phyloP scores from a whole-genome alignment of 2,888 invertebrate genomes.

The Hetaerina titia region DNA sequence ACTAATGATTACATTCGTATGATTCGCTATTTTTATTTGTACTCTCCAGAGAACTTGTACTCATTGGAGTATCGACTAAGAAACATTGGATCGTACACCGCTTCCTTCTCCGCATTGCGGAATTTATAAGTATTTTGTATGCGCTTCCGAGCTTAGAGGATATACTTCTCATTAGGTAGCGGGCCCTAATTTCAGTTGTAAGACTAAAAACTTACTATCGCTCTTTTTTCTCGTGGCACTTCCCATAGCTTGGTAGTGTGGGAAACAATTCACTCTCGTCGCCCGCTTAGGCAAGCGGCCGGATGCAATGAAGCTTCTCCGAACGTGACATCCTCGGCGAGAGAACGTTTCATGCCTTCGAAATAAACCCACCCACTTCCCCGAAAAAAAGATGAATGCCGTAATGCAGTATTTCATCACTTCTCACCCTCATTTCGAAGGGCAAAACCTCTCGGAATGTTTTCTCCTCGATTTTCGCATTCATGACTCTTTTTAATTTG shows the following conservation, averaged over 20 bases:
- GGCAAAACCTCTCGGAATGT: too few relatives aligned
- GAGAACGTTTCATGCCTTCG: background rate
- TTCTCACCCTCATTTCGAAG: background rate
- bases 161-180: background rate
- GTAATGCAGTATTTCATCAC: background rate
- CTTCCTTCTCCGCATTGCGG: background rate
- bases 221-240: background rate
- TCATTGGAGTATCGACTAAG: too few relatives aligned
- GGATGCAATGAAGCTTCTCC: background rate
- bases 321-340: background rate
- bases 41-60: too few relatives aligned
- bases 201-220: background rate
- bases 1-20: too few relatives aligned
- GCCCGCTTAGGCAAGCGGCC: background rate
- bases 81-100: background rate
- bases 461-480: too few relatives aligned
- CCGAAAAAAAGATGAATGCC: background rate
- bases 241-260: background rate
- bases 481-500: too few relatives aligned
- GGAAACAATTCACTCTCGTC: background rate
- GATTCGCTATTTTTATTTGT: too few relatives aligned
- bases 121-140: background rate
- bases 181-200: background rate
- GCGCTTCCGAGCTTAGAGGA: background rate
- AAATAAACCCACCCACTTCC: background rate